These are phyloP conservation scores for Drosophila sechellia DNA, from an alignment of 1,140 invertebrate species.

Conservation along the genomic window DNA sequence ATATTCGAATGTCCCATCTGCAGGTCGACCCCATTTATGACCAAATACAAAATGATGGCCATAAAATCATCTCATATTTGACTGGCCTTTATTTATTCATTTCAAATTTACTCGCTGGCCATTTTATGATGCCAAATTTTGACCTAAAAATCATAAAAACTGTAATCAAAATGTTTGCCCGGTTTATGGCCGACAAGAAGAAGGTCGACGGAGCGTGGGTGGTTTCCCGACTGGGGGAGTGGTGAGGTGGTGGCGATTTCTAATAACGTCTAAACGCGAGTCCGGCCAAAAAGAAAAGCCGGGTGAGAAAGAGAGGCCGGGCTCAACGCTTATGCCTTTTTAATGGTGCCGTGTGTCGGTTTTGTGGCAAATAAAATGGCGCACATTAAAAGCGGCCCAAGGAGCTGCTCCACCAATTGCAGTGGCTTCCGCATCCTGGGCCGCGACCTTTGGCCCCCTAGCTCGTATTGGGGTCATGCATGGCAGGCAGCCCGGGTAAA, in stretches of 20 bases:
- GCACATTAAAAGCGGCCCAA: constrained; percentile 78
- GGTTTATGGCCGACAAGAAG: constrained; percentile 58
- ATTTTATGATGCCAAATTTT: constrained; percentile 83
- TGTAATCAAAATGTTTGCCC: constrained; percentile 71
- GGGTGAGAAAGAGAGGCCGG: constrained; percentile 32
- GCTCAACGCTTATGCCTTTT: constrained; percentile 80
- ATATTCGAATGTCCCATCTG: constrained; percentile 14
- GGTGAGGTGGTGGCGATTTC: constrained; percentile 34
- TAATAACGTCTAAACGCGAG: constrained; percentile 74
- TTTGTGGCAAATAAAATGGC: constrained; percentile 83
- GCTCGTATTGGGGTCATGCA: constrained; percentile 76
- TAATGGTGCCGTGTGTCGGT: constrained; percentile 81
- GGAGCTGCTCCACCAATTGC: constrained; percentile 55
- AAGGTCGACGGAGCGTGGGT: constrained; percentile 13
- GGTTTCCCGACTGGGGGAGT: not conserved
- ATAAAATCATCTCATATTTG: constrained; percentile 70
- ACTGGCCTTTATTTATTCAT: constrained; percentile 69
- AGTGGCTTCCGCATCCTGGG: constrained; percentile 48
- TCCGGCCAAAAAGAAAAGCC: constrained; percentile 46
- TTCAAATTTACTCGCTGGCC: constrained; percentile 79
- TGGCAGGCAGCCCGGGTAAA: constrained; percentile 70
- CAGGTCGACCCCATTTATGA: constrained; percentile 28
- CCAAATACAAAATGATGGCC: constrained; percentile 25
- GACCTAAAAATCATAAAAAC: constrained; percentile 84
- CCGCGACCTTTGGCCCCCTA: constrained; percentile 17